Evolutionary conservation across 2,797 vertebrate species (phyloP), one percentile per base, ranked within the genome.

Genomic region (Parambassis ranga): DNA sequence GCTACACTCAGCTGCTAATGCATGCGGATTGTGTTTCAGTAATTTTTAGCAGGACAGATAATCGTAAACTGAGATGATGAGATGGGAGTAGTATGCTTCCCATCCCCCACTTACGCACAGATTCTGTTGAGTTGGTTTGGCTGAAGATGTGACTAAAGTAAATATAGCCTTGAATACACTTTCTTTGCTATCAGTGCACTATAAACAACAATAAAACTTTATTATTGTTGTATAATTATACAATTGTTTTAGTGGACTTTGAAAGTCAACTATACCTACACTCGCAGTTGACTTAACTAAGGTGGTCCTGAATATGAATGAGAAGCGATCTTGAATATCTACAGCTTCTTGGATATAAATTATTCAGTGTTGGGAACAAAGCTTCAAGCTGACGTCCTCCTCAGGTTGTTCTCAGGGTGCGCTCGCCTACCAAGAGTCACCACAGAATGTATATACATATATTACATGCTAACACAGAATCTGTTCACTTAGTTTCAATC

Each of bases 21-120:
- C 10, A 41, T 32, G 22, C 32, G 60, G 72, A 49, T 60, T 63
- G 9, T 33, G 31, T 81, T 72, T 72, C 69, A 59, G 20, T 22
- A 4, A 13, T 77, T 49, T 37, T 36, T 38, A 51, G 44, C 26
- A 30, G 39, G 47, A 46, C 72, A 48, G 57, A 49, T 65, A 18
- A 72, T 69, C 5, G 1, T 30, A 61, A n/a, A 37, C 26, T 38
- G 19, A 69, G 30, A 35, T 23, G 10, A 57, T 55, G 10, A 30
- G 51, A 36, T 27, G 5, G 23, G 37, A 55, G 35, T 7, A 20
- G 4, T 5, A 5, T 26, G 33, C 26, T 46, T 18, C 4, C 15
- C 44, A 2, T 3, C 18, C 9, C 19, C 24, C 10, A 2, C 10
- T 20, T 23, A 41, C 19, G 7, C 7, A 44, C 19, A 50, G 10